Evolutionary conservation across 2,113 vertebrate species (phyloP).

Genomic region (Larimichthys crocea): DNA sequence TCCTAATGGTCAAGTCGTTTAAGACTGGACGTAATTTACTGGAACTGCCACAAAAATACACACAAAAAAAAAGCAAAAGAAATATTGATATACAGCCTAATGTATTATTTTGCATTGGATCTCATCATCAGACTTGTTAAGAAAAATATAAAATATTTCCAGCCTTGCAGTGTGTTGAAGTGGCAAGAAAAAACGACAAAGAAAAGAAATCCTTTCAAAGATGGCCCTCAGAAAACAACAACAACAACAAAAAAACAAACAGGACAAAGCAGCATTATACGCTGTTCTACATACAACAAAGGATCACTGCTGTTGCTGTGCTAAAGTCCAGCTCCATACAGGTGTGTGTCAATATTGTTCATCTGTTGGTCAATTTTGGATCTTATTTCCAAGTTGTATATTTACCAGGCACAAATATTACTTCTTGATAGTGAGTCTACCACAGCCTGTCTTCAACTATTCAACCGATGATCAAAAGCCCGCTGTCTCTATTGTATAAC

Average conservation of each 20-base stretch:
- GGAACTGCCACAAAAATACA: not conserved
- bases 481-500: not conserved
- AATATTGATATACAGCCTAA: not conserved
- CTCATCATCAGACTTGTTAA: not conserved
- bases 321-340: no score
- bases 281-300: not conserved
- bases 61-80: not conserved
- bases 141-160: not conserved
- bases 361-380: not conserved
- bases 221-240: constrained; percentile 7
- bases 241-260: not conserved
- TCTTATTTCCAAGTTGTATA: constrained; percentile 16
- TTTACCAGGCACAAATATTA: not conserved
- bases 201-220: constrained; percentile 5
- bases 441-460: constrained; percentile 19
- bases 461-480: constrained; percentile 17
- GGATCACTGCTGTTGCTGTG: not conserved
- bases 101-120: not conserved
- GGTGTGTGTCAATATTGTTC: not conserved
- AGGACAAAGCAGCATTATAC: not conserved
- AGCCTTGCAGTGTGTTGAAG: constrained; percentile 5
- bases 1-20: not conserved
- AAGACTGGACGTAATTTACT: not conserved
- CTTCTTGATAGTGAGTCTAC: not conserved
- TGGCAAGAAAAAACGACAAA: constrained; percentile 17